A percentile compares a stretch with the other conserved stretches of the same genome.
These are phyloP conservation scores for Columbina picui DNA, from an alignment of 2,113 vertebrate species.

Conservation along the genomic window DNA sequence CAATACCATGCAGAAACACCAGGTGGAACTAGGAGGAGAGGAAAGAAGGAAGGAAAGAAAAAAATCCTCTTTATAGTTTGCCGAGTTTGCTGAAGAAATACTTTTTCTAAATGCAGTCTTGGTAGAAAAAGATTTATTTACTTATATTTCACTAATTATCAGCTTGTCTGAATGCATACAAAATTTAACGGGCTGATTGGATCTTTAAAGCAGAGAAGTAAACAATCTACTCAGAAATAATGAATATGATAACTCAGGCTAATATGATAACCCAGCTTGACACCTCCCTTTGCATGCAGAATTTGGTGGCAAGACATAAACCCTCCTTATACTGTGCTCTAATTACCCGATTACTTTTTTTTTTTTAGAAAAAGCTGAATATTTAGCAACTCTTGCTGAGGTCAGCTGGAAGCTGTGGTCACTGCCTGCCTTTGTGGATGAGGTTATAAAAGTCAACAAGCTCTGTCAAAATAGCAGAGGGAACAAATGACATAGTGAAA, in stretches of 20 bases:
- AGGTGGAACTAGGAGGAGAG: constrained; percentile 25
- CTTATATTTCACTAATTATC: not conserved
- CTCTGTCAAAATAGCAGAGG: not conserved
- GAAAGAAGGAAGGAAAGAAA: not conserved
- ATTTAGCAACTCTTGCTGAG: not conserved
- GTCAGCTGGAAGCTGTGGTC: not conserved
- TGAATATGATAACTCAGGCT: not conserved
- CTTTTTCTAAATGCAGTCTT: not conserved
- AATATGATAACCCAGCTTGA: not conserved
- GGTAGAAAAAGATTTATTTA: not conserved
- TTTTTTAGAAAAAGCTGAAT: not conserved
- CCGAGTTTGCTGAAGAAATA: not conserved
- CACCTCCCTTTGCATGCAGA: not conserved
- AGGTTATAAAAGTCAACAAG: not conserved
- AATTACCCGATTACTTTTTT: not conserved
- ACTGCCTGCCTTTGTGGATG: not conserved
- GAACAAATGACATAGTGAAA: not conserved
- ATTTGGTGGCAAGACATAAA: not conserved
- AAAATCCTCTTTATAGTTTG: not conserved
- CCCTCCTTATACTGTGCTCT: not conserved
- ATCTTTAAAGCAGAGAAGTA: not conserved
- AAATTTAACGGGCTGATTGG: not conserved
- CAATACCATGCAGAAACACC: constrained; percentile 22
- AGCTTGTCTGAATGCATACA: not conserved
- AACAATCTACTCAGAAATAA: not conserved